phyloP scores from a whole-genome alignment of 2,113 vertebrate genomes.

The Heterotis niloticus region DNA sequence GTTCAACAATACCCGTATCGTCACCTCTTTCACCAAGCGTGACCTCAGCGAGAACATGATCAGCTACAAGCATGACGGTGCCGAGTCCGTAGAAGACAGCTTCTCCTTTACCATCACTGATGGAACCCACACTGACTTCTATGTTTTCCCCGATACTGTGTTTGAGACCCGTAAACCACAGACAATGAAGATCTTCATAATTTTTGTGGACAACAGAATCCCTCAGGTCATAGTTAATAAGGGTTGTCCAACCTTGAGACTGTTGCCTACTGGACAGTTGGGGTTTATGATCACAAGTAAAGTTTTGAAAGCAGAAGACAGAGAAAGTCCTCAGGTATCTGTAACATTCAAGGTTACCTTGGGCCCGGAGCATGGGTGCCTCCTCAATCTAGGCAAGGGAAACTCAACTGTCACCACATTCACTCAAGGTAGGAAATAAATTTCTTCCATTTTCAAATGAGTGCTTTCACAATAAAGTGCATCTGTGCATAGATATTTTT shows the following conservation, averaged over 20 bases:
- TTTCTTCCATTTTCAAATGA: background rate
- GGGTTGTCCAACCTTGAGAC: slow-evolving; percentile 74
- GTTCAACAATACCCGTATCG: slow-evolving; percentile 72
- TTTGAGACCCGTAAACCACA: slow-evolving; percentile 84
- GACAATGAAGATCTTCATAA: slow-evolving; percentile 78
- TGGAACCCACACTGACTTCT: slow-evolving; percentile 89
- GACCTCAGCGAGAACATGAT: slow-evolving; percentile 93
- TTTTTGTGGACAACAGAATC: slow-evolving; percentile 77
- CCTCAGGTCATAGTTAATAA: slow-evolving; percentile 85
- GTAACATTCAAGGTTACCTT: slow-evolving; percentile 76
- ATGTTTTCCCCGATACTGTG: slow-evolving; percentile 84
- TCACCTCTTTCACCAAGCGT: slow-evolving; percentile 83
- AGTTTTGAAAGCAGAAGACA: slow-evolving; percentile 80
- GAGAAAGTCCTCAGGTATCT: slow-evolving; percentile 70
- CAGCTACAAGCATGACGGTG: slow-evolving; percentile 88
- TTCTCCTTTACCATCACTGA: slow-evolving; percentile 92
- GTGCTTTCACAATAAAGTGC: background rate
- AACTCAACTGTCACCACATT: slow-evolving; percentile 83
- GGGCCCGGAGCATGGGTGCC: slow-evolving; percentile 74
- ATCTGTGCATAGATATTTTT: background rate
- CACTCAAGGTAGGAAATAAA: slow-evolving; percentile 78
- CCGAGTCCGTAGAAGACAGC: slow-evolving; percentile 77
- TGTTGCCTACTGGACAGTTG: slow-evolving; percentile 72
- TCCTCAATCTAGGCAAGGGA: slow-evolving; percentile 81
- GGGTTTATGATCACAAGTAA: slow-evolving; percentile 88